These are phyloP conservation scores for Villa cingulata DNA, from an alignment of 2,888 invertebrate species.

Conservation along the genomic window DNA sequence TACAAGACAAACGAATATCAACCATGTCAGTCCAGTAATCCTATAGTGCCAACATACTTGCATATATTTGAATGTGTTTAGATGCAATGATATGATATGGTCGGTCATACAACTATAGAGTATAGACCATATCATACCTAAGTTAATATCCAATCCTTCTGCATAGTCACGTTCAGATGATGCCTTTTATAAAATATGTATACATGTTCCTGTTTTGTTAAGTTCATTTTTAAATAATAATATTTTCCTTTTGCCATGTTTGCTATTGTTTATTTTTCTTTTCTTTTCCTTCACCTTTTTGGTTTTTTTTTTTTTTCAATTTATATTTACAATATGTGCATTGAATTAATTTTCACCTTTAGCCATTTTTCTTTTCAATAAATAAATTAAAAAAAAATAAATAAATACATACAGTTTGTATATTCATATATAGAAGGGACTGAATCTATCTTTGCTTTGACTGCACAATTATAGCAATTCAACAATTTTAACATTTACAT, in stretches of 20 bases:
- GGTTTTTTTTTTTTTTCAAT: background rate
- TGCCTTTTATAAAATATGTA: too few species aligned
- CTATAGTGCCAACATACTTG: too few species aligned
- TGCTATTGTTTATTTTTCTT: too few species aligned
- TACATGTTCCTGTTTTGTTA: conserved; percentile 4
- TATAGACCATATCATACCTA: too few species aligned
- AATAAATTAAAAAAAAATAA: background rate
- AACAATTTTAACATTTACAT: background rate
- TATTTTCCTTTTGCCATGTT: background rate
- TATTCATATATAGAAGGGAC: too few species aligned
- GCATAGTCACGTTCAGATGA: conserved; percentile 11
- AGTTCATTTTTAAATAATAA: conserved; percentile 4
- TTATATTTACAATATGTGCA: conserved; percentile 9
- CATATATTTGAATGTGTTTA: too few species aligned
- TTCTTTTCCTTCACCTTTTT: background rate
- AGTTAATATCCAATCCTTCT: conserved; percentile 10
- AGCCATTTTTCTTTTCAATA: background rate
- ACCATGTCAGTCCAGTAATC: too few species aligned
- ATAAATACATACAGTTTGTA: too few species aligned
- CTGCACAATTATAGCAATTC: background rate
- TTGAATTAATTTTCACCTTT: conserved; percentile 13
- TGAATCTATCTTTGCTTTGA: too few species aligned
- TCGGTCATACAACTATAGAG: too few species aligned
- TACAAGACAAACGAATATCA: too few species aligned
- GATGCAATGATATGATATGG: too few species aligned